Conservation (phyloP, 2,113 vertebrate species). For the Myotis davidii region DNA sequence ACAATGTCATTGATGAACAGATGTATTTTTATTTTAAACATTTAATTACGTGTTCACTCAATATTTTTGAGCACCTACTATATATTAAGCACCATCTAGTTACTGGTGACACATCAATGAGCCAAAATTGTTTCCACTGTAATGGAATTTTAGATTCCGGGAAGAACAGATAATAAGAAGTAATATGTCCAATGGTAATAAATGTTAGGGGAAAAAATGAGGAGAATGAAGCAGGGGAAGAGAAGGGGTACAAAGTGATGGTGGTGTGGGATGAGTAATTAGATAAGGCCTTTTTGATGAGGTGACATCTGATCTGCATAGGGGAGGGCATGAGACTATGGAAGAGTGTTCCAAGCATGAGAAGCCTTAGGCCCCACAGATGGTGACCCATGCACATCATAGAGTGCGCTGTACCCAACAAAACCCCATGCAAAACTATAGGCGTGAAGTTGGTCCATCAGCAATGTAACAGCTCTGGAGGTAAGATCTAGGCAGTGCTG, state of each 20-base stretch:
- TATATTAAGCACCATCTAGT: background rate
- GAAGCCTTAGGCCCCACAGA: background rate
- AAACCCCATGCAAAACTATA: background rate
- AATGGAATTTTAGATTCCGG: background rate
- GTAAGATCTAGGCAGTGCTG: accelerated
- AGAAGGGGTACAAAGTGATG: too few species aligned
- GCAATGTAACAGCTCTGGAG: background rate
- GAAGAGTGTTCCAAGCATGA: background rate
- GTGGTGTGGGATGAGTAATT: accelerated
- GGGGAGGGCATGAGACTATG: background rate
- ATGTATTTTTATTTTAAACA: background rate
- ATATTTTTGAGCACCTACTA: too few species aligned
- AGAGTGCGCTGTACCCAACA: accelerated
- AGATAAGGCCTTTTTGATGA: background rate
- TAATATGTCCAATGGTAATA: too few species aligned
- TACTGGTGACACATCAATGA: background rate
- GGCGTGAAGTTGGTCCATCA: accelerated
- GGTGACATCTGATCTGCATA: background rate
- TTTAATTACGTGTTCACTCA: background rate
- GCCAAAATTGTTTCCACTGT: background rate
- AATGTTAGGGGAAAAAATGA: background rate
- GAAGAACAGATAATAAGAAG: background rate
- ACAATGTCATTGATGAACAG: background rate
- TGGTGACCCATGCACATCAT: accelerated
- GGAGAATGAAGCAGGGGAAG: background rate